Conservation (phyloP, 2,888 invertebrate genomes). For the Melanchra persicariae region DNA sequence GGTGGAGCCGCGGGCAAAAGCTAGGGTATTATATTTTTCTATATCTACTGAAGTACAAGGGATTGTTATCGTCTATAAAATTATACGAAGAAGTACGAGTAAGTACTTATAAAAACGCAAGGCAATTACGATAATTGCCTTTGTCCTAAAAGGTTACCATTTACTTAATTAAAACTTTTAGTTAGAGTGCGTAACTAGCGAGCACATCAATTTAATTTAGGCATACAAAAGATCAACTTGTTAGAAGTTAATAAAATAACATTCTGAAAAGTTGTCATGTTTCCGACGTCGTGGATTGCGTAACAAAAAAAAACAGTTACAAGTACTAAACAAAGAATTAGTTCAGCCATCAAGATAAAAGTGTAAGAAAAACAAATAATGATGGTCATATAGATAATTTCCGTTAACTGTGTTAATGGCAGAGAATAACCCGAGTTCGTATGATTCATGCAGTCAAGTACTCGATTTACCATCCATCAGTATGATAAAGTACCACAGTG, state of each 20-base stretch:
- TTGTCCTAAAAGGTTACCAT: constrained; percentile 26
- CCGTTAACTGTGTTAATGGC: constrained; percentile 34
- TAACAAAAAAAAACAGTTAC: not conserved
- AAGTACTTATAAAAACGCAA: constrained; percentile 21
- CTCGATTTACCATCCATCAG: constrained; percentile 33
- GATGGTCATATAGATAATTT: constrained; percentile 27
- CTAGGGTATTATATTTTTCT: not conserved
- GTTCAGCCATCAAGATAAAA: constrained; percentile 22
- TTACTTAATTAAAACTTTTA: constrained; percentile 49
- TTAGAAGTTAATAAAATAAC: constrained; percentile 1
- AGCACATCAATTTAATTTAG: constrained; percentile 30
- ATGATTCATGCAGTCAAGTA: constrained; percentile 51
- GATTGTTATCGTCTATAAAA: constrained; percentile 28
- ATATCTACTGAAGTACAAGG: not conserved
- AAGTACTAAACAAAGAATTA: constrained; percentile 31
- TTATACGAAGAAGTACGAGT: not conserved
- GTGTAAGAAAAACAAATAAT: constrained; percentile 25
- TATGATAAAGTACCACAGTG: constrained; percentile 39
- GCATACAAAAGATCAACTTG: not conserved
- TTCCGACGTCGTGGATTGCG: not conserved
- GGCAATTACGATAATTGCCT: constrained; percentile 39
- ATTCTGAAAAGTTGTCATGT: not conserved
- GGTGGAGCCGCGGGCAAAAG: no score
- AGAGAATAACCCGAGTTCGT: constrained; percentile 22
- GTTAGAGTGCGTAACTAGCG: constrained; percentile 7